Evolutionary conservation across 2,113 vertebrate genomes (phyloP).

Genomic region (Excalfactoria chinensis): DNA sequence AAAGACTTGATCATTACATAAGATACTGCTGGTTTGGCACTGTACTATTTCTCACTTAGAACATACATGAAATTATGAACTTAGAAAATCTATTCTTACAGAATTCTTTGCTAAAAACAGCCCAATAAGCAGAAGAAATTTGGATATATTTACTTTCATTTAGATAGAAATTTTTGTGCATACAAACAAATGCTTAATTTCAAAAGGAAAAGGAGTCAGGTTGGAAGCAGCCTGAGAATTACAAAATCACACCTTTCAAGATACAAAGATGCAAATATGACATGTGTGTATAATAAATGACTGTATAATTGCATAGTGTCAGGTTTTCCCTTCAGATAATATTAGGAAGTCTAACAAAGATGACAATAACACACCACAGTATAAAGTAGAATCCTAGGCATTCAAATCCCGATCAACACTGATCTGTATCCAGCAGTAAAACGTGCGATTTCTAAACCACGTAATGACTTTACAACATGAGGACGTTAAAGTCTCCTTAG

Average conservation of each 20-base stretch:
- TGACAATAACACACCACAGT: neutral
- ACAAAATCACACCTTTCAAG: neutral
- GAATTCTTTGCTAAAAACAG: neutral
- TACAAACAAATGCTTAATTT: neutral
- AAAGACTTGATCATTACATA: conserved; percentile 48
- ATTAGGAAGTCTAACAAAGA: neutral
- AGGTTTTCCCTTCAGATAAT: neutral
- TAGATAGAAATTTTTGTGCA: conserved; percentile 2
- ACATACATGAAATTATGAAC: neutral
- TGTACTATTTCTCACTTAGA: conserved; percentile 12
- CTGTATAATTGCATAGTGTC: neutral
- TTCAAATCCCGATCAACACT: conserved; percentile 5
- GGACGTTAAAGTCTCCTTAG: neutral
- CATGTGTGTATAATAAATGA: neutral
- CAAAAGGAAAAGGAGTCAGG: neutral
- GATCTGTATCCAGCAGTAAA: conserved; percentile 16
- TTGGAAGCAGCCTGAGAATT: neutral
- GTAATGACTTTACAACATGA: neutral
- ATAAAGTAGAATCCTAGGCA: neutral
- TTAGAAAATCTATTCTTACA: neutral
- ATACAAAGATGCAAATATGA: neutral
- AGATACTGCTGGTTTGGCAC: neutral
- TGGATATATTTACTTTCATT: neutral
- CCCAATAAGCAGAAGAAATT: neutral
- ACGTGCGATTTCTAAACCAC: conserved; percentile 1